Evolutionary conservation across 2,113 vertebrate species (phyloP).

Genomic region (Platichthys flesus): DNA sequence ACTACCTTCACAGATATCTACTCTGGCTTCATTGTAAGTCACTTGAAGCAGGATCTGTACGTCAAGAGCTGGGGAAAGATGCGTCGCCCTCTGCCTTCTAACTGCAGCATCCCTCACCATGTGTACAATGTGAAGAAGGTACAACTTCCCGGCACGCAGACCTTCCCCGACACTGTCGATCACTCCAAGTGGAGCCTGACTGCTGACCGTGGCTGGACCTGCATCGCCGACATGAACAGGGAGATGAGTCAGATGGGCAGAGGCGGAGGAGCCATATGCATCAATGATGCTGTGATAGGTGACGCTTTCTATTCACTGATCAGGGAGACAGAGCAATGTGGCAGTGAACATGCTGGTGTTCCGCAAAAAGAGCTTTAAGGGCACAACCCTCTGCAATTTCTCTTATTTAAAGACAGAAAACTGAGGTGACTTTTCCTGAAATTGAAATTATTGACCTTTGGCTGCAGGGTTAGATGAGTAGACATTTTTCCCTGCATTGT

Average conservation of each 20-base stretch:
- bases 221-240: slow-evolving; percentile 72
- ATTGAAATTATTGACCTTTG: too few species aligned
- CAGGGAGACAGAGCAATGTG: fast-evolving
- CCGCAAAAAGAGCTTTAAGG: slow-evolving; percentile 22
- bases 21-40: slow-evolving; percentile 39
- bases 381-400: background rate
- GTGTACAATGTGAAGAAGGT: slow-evolving; percentile 59
- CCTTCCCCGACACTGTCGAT: slow-evolving; percentile 48
- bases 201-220: background rate
- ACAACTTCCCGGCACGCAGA: fast-evolving
- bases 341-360: fast-evolving
- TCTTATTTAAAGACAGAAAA: too few species aligned
- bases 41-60: background rate
- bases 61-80: slow-evolving; percentile 67
- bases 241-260: slow-evolving; percentile 58
- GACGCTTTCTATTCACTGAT: background rate
- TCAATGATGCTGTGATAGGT: background rate
- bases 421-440: too few species aligned
- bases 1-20: slow-evolving; percentile 60
- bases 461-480: too few species aligned
- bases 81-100: slow-evolving; percentile 2
- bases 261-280: slow-evolving; percentile 72
- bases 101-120: slow-evolving; percentile 49
- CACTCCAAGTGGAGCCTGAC: slow-evolving; percentile 74
- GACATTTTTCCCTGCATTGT: too few species aligned